These are phyloP conservation scores for Dryoscopus gambensis DNA, from an alignment of 2,113 vertebrate species.

Conservation along the genomic window DNA sequence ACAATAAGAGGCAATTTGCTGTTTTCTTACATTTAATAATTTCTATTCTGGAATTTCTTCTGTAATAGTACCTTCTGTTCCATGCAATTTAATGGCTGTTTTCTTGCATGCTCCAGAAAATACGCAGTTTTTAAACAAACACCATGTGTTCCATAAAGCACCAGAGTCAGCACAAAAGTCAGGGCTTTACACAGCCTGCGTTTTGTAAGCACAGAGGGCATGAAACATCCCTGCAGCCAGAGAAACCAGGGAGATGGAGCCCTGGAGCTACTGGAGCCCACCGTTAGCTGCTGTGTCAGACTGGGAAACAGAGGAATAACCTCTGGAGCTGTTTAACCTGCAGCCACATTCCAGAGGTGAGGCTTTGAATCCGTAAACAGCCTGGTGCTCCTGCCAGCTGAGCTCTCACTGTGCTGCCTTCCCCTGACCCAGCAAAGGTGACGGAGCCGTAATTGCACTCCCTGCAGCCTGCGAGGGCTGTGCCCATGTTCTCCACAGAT, in stretches of 20 bases:
- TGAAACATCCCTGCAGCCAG: not conserved
- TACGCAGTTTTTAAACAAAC: not conserved
- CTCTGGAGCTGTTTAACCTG: not conserved
- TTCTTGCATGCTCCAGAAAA: not conserved
- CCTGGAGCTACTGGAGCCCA: not conserved
- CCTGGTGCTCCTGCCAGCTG: not conserved
- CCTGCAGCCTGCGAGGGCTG: not conserved
- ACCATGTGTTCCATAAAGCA: not conserved
- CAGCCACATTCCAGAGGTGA: not conserved
- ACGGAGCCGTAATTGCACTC: rapidly evolving
- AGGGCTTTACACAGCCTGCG: not conserved
- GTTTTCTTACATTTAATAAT: not conserved
- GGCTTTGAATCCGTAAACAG: not conserved
- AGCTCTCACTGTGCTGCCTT: not conserved
- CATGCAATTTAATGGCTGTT: not conserved
- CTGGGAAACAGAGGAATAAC: not conserved
- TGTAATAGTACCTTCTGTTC: not conserved
- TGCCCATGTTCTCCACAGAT: rapidly evolving
- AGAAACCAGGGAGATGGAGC: not conserved
- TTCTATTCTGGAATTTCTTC: not conserved
- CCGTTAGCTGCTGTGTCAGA: rapidly evolving
- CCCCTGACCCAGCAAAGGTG: not conserved
- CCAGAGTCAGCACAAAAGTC: not conserved
- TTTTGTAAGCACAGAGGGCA: not conserved
- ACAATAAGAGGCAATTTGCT: not conserved